A percentile compares a stretch with the other conserved stretches of the same genome.
Conservation (phyloP, 2,113 vertebrate genomes). For the Pogona vitticeps region DNA sequence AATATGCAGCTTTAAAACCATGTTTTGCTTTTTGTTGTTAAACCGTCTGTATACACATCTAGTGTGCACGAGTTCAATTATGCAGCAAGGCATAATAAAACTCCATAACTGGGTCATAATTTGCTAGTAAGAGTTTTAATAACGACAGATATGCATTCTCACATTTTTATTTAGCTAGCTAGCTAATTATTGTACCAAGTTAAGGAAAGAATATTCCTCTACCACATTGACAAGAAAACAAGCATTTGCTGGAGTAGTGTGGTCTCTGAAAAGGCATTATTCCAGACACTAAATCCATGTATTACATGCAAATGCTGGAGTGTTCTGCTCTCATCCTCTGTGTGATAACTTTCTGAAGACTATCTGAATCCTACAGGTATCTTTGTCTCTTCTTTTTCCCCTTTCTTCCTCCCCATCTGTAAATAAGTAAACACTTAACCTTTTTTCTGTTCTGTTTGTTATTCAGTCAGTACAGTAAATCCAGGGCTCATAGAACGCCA, state of each 20-base stretch:
- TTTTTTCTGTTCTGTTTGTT: not conserved
- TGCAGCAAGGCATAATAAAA: slow-evolving; percentile 49
- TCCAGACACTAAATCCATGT: not conserved
- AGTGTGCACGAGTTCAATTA: slow-evolving; percentile 53
- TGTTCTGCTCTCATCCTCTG: not conserved
- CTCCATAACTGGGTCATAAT: slow-evolving; percentile 61
- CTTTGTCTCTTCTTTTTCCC: not conserved
- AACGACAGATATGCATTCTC: slow-evolving; percentile 26
- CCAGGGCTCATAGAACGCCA: slow-evolving; percentile 47
- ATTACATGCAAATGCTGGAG: not conserved
- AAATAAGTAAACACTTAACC: not conserved
- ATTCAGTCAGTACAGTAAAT: slow-evolving; percentile 34
- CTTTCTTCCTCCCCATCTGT: not conserved
- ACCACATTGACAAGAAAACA: slow-evolving; percentile 26
- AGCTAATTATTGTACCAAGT: not conserved
- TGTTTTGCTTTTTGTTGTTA: not conserved
- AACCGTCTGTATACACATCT: not conserved
- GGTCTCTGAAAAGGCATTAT: not conserved
- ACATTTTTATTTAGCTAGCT: slow-evolving; percentile 17
- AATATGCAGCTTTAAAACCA: slow-evolving; percentile 32
- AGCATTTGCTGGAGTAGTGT: not conserved
- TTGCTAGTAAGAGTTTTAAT: slow-evolving; percentile 53
- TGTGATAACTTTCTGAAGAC: not conserved
- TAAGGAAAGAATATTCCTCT: not conserved
- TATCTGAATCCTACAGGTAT: not conserved